Percentiles rank a stretch among this genome's conserved stretches.
Conservation (phyloP, 1,140 invertebrate genomes). For the Ladona fulva region DNA sequence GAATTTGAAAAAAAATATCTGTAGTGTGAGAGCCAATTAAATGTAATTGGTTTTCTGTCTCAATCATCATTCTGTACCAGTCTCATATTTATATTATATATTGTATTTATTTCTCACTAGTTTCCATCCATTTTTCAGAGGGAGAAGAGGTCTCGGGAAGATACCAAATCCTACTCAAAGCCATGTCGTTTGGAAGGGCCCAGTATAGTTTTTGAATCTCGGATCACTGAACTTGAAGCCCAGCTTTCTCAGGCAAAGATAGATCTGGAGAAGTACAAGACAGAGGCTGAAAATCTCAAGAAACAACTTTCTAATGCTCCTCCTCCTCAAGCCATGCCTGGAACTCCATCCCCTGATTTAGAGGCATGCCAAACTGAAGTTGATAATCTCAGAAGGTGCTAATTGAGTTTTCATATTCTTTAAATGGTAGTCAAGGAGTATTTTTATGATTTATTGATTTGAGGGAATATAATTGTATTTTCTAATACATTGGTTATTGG, state of each 20-base stretch:
- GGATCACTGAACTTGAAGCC: constrained; percentile 72
- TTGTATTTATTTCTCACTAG: no score
- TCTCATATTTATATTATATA: no score
- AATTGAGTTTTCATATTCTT: constrained; percentile 13
- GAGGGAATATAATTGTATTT: no score
- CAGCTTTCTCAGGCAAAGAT: constrained; percentile 66
- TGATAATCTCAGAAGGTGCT: constrained; percentile 52
- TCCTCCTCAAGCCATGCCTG: not conserved
- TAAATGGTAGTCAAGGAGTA: no score
- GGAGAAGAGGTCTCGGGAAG: not conserved
- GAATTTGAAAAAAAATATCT: no score
- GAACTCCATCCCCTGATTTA: not conserved
- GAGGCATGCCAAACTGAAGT: constrained; percentile 38
- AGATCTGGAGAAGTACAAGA: constrained; percentile 58
- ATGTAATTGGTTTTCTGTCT: no score
- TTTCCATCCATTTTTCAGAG: not conserved
- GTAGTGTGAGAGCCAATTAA: no score
- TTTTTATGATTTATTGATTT: no score
- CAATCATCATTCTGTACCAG: no score
- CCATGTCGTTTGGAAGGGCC: constrained; percentile 42
- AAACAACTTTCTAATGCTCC: constrained; percentile 44
- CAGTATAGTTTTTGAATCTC: constrained; percentile 68
- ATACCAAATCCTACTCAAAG: not conserved
- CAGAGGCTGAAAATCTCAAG: constrained; percentile 55
- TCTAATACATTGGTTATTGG: no score